phyloP scores from a whole-genome alignment of 2,113 vertebrate species.

The Microcebus murinus region DNA sequence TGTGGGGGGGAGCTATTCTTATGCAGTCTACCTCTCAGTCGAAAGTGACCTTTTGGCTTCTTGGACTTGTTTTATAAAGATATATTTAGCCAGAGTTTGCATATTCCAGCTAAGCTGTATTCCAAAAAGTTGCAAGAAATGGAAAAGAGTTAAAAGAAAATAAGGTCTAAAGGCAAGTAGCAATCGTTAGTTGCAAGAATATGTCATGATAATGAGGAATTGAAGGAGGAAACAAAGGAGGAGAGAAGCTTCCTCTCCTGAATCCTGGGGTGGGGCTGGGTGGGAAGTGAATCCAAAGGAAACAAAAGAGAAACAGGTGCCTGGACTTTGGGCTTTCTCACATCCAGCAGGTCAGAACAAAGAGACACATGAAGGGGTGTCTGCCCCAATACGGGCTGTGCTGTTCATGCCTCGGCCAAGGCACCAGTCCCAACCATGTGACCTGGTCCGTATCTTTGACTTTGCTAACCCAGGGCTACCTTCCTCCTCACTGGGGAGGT shows the following conservation, averaged over 20 bases:
- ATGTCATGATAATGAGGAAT: background rate
- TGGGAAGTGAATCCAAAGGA: background rate
- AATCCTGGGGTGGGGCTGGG: background rate
- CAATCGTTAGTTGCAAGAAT: background rate
- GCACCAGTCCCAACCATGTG: background rate
- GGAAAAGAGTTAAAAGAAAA: background rate
- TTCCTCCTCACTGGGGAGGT: background rate
- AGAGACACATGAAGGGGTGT: too few relatives aligned
- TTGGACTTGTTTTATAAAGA: background rate
- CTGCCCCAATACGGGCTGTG: too few relatives aligned
- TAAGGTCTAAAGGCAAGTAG: background rate
- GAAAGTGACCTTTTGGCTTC: background rate
- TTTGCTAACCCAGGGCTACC: background rate
- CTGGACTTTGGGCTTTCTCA: background rate
- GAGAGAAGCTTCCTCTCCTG: background rate
- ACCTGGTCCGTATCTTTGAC: background rate
- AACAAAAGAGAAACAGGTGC: background rate
- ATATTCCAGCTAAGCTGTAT: background rate
- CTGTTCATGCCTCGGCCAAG: rapidly evolving
- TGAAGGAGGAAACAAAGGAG: background rate
- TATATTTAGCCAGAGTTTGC: background rate
- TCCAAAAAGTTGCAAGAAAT: background rate
- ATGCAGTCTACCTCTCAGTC: background rate
- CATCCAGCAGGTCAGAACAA: background rate
- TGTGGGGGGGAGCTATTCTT: background rate